Evolutionary conservation across 2,888 invertebrate genomes (phyloP), one percentile per base, ranked within the genome.

Genomic region (Philonicus albiceps): DNA sequence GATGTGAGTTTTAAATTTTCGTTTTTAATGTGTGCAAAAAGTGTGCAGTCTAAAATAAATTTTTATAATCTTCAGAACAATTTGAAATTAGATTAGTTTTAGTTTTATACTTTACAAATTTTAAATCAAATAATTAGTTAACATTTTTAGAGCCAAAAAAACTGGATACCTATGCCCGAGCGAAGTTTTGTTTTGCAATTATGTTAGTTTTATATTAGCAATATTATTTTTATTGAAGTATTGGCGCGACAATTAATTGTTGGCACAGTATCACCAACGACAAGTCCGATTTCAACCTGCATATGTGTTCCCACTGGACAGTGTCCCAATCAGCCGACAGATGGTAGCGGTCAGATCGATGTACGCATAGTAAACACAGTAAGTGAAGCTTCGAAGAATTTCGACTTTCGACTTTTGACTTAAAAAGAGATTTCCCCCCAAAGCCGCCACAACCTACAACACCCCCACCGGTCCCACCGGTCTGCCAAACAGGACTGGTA

Each of bases 321-420:
- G 6, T 92, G 92, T 84, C 89, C 90, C 19, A 86, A 89, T 4
- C 85, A 84, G 0, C 89, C 92, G 6, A 92, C 92, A 22, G 92
- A 93, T 89, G 95, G 94, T 31, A 93, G 93, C 87, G 94, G 94
- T 22, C 91, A 94, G 90, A 93, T 95, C 78, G 95, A 95, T 89
- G 92, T 95, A 88, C 93, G 95, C 88, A 95, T 95, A 80, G 95
- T 95, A 0, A 93, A 93, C 87, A 94, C 93, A 88, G 94, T 94
- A 92, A 93, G 93, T 84, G 22, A 73, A n/a, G n/a, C n/a, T n/a
- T n/a, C n/a, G n/a, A n/a, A n/a, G n/a, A n/a, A n/a, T n/a, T n/a
- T n/a, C n/a, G n/a, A 22, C 11, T 16, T 22, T 27, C 5, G 43
- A 37, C 27, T 72, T 27, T 27, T 7, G 22, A 22, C 64, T 5